These are phyloP conservation scores for Mixornis gularis DNA, from an alignment of 2,113 vertebrate species.

Conservation along the genomic window DNA sequence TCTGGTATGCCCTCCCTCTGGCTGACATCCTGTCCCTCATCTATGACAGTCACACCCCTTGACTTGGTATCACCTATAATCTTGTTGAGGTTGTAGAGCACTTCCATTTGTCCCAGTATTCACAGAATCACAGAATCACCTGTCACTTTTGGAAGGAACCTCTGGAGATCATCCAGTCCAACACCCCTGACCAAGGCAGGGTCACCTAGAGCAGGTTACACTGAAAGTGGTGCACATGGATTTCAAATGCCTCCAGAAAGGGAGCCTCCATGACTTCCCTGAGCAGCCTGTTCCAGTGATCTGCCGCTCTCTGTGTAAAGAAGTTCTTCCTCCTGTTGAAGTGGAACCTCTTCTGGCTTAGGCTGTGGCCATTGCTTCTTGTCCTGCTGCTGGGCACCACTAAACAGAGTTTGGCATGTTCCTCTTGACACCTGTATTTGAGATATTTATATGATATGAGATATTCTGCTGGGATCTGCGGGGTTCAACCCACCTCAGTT, in stretches of 20 bases:
- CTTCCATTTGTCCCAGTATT: not conserved
- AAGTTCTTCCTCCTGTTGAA: not conserved
- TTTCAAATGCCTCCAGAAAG: not conserved
- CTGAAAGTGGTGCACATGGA: not conserved
- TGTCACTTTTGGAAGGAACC: not conserved
- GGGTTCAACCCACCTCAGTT: accelerated
- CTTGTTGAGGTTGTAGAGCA: not conserved
- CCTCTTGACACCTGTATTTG: not conserved
- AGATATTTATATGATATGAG: not conserved
- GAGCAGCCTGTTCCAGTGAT: not conserved
- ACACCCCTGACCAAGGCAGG: not conserved
- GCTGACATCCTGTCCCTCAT: not conserved
- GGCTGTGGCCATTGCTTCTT: not conserved
- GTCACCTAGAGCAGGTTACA: not conserved
- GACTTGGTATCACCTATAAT: not conserved
- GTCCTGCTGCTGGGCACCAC: not conserved
- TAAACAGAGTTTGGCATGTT: not conserved
- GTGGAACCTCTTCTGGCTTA: not conserved
- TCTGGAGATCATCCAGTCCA: not conserved
- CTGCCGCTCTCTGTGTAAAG: too few relatives aligned
- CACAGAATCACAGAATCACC: not conserved
- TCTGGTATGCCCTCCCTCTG: not conserved
- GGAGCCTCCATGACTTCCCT: not conserved
- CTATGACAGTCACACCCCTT: accelerated
- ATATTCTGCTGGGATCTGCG: not conserved